These are phyloP conservation scores for Indri indri DNA, from an alignment of 2,113 vertebrate genomes.

Conservation along the genomic window DNA sequence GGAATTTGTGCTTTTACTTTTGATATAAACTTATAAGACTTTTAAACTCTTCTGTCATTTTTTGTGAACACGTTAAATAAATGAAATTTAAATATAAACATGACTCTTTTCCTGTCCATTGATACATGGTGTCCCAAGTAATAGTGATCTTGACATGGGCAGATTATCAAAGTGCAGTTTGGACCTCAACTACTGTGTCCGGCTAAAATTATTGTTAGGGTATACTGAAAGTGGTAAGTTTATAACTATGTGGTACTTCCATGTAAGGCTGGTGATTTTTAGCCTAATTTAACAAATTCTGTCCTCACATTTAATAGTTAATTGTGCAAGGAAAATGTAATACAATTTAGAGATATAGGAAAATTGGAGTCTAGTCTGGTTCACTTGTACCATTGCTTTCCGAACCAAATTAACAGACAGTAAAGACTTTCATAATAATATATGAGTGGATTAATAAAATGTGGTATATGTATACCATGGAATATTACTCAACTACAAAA, in stretches of 20 bases:
- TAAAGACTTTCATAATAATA: background rate
- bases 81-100: slow-evolving; percentile 43
- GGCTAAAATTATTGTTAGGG: background rate
- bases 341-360: background rate
- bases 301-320: background rate
- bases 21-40: background rate
- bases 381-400: background rate
- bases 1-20: background rate
- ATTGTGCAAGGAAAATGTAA: background rate
- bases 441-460: no score
- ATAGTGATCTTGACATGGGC: background rate
- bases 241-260: background rate
- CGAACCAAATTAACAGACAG: background rate
- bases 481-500: no score
- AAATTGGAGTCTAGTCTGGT: background rate
- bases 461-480: no score
- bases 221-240: background rate
- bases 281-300: background rate
- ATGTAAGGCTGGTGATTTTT: background rate
- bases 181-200: background rate
- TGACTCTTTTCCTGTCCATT: background rate
- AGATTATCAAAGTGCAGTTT: background rate
- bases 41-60: background rate
- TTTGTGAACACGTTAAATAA: background rate
- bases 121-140: background rate